Conservation (phyloP, 2,797 vertebrate species). For the Anguilla marmorata region DNA sequence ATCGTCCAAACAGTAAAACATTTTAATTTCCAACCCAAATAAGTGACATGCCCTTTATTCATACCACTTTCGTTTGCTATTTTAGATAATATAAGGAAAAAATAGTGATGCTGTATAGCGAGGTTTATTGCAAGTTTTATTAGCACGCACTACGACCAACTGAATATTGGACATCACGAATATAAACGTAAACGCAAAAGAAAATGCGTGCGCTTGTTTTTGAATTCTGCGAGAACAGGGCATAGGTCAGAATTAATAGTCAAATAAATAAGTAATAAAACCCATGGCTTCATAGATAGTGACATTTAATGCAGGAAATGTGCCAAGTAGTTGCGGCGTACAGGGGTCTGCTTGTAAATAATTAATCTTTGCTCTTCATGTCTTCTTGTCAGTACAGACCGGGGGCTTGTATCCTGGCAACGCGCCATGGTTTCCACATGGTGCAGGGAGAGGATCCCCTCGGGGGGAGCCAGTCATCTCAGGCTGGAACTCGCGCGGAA, state of each 20-base stretch:
- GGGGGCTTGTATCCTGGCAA: slow-evolving; percentile 88
- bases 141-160: background rate
- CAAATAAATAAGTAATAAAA: slow-evolving; percentile 72
- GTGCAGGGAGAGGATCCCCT: slow-evolving; percentile 78
- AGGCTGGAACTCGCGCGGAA: slow-evolving; percentile 64
- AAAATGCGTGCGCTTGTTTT: slow-evolving; percentile 26
- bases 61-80: slow-evolving; percentile 16
- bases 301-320: slow-evolving; percentile 82
- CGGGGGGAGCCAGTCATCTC: slow-evolving; percentile 83
- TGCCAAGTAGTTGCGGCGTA: slow-evolving; percentile 81
- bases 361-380: slow-evolving; percentile 89
- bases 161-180: background rate
- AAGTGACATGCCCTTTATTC: slow-evolving; percentile 1
- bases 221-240: slow-evolving; percentile 32
- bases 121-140: background rate
- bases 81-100: slow-evolving; percentile 22
- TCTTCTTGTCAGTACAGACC: slow-evolving; percentile 86
- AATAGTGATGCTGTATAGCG: background rate
- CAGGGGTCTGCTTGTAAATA: slow-evolving; percentile 87
- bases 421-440: slow-evolving; percentile 80
- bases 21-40: slow-evolving; percentile 30
- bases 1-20: slow-evolving; percentile 38
- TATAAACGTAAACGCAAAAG: slow-evolving; percentile 16
- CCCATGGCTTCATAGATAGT: slow-evolving; percentile 75
- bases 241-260: slow-evolving; percentile 56